Evolutionary conservation across 2,113 vertebrate species (phyloP), one percentile per base, ranked within the genome.

Genomic region (Grallaria varia): DNA sequence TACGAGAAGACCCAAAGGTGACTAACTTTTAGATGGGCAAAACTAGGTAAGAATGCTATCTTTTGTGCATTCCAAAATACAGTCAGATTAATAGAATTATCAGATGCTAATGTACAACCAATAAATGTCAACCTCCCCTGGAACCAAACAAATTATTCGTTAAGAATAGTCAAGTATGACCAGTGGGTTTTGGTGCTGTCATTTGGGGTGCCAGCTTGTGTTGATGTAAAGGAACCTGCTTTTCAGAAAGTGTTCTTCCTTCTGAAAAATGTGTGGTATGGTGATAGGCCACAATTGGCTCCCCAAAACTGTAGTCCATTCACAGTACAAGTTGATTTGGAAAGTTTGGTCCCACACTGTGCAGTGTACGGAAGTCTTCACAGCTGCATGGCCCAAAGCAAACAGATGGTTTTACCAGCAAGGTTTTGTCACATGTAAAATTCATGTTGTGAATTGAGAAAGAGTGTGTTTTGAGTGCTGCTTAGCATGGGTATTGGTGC

Each of bases 321-420:
- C 1, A 14, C n/a, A 86, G 72, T 25, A 68, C 16, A 60, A n/a
- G 23, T 44, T 67, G 23, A 28, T 80, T 71, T 52, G 75, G 77
- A 75, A 89, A 64, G 40, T 64, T 55, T 68, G 33, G n/a, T 74
- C 78, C 35, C 50, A 33, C 15, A 4, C 35, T 63, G 39, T 81
- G 27, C 42, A 30, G n/a, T 18, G 18, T 62, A 40, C 78, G 71
- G 69, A 85, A 95, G 39, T 50, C 60, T 89, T 87, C 67, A 35
- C 93, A 77, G 86, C 85, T 96, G 93, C 47, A 44, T 67, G 77
- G 85, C 83, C 73, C 83, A 64, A 68, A 95, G 93, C 83, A 90
- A 92, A 89, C 76, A 87, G 68, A 84, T 75, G 68, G 72, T 86
- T 90, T 90, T 52, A 81, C 90, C 77, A 69, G 33, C 50, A 25